phyloP scores from a whole-genome alignment of 2,113 vertebrate species.

The Eptesicus fuscus region DNA sequence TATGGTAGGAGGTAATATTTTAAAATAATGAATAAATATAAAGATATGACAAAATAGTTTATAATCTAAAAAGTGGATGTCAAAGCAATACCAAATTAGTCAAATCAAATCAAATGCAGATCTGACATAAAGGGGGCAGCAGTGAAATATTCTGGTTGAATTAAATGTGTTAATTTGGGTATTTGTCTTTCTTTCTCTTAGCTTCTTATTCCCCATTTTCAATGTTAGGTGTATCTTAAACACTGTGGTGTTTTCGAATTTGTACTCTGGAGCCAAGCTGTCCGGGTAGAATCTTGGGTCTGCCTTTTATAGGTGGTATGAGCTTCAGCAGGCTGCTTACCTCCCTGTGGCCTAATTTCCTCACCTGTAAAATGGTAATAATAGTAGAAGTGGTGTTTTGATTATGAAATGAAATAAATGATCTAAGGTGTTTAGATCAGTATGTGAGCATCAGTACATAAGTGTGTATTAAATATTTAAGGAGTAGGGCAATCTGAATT shows the following conservation, averaged over 20 bases:
- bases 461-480: constrained; percentile 32
- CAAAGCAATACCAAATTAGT: background rate
- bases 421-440: background rate
- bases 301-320: background rate
- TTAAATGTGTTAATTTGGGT: background rate
- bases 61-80: background rate
- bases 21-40: background rate
- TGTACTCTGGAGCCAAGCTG: background rate
- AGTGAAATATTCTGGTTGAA: background rate
- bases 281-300: background rate
- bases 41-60: background rate
- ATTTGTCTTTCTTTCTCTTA: background rate
- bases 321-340: background rate
- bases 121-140: background rate
- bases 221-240: background rate
- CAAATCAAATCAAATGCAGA: background rate
- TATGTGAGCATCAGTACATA: background rate
- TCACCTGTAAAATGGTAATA: background rate
- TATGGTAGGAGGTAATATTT: background rate
- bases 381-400: background rate
- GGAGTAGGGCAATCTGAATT: background rate
- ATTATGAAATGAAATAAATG: background rate
- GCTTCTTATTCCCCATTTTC: background rate
- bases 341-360: background rate
- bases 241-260: background rate